phyloP scores from a whole-genome alignment of 1,140 invertebrate species.

The Spodoptera frugiperda region DNA sequence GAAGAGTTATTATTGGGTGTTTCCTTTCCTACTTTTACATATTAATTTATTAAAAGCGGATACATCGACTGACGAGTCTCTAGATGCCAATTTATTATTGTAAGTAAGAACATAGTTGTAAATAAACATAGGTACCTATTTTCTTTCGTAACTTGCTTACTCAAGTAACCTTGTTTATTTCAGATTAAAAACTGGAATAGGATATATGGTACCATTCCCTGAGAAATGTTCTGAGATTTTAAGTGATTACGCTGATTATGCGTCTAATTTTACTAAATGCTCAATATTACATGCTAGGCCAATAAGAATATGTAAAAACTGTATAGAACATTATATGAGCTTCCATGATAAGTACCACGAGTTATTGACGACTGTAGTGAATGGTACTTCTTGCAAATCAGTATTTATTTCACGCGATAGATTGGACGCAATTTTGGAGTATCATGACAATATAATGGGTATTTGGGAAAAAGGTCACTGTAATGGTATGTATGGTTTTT shows the following conservation, averaged over 20 bases:
- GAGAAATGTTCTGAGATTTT: conserved; percentile 68
- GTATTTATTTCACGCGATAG: conserved; percentile 86
- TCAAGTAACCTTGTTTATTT: background rate
- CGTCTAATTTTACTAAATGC: conserved; percentile 85
- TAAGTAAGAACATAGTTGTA: conserved; percentile 3
- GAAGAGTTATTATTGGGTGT: conserved; percentile 35
- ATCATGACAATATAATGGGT: conserved; percentile 81
- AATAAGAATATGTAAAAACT: conserved; percentile 85
- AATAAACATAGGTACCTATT: background rate
- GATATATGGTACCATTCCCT: background rate
- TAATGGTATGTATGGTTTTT: conserved; percentile 77
- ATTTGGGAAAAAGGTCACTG: conserved; percentile 87
- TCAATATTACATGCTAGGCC: conserved; percentile 85
- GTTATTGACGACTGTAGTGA: conserved; percentile 76
- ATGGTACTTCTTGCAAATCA: conserved; percentile 85
- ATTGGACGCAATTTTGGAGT: conserved; percentile 84
- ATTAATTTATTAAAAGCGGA: conserved; percentile 32
- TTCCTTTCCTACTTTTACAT: conserved; percentile 12
- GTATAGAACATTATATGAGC: conserved; percentile 83
- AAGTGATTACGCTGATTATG: conserved; percentile 79
- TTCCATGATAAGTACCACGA: conserved; percentile 83
- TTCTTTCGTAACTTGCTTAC: background rate
- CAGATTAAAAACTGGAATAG: conserved; percentile 5
- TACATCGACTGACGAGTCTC: background rate
- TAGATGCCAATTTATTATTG: conserved; percentile 1